These are phyloP conservation scores for Mercenaria mercenaria DNA, from an alignment of 1,140 invertebrate genomes.

Conservation along the genomic window DNA sequence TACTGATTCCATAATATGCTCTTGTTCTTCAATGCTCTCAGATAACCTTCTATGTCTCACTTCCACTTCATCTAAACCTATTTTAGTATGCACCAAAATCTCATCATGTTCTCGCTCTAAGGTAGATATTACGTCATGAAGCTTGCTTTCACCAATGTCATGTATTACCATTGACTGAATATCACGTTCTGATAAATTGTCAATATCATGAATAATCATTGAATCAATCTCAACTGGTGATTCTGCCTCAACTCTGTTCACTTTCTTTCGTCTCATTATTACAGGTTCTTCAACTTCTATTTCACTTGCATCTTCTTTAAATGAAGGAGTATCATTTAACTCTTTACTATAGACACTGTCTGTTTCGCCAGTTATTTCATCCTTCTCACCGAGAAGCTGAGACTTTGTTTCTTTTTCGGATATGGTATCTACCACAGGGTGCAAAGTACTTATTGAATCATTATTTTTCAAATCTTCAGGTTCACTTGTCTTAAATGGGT, in stretches of 20 bases:
- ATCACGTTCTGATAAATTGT: neutral
- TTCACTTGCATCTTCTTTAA: neutral
- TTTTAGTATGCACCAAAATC: neutral
- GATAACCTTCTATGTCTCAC: constrained; percentile 8
- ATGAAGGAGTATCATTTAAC: neutral
- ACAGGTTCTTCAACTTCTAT: constrained; percentile 3
- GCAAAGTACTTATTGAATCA: neutral
- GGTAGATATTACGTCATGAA: neutral
- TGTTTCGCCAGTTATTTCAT: neutral
- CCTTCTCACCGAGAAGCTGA: neutral
- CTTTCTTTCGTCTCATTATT: neutral
- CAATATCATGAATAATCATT: constrained; percentile 53
- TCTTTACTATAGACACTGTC: neutral
- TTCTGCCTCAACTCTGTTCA: constrained; percentile 4
- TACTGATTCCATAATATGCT: neutral
- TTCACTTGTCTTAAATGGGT: constrained; percentile 4
- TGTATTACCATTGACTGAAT: neutral
- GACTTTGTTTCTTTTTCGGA: neutral
- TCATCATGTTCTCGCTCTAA: neutral
- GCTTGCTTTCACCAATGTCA: neutral
- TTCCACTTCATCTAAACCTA: constrained; percentile 45
- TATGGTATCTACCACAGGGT: neutral
- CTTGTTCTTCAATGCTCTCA: neutral
- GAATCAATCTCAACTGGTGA: neutral
- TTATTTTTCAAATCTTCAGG: neutral